Percentiles rank a stretch among this genome's conserved stretches.
These are phyloP conservation scores for Danaus plexippus DNA, from an alignment of 1,140 invertebrate genomes.

Conservation along the genomic window DNA sequence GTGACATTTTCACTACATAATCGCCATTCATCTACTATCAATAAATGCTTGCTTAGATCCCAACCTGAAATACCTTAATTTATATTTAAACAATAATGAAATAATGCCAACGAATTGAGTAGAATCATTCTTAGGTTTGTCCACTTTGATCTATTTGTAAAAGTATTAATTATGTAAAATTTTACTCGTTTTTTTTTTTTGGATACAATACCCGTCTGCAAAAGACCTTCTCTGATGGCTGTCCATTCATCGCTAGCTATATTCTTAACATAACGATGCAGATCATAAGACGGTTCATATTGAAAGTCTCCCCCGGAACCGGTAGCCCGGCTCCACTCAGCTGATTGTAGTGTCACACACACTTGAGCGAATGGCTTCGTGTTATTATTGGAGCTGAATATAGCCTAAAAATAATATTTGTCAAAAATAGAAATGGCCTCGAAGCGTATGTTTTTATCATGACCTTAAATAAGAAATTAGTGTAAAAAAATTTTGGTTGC, in stretches of 20 bases:
- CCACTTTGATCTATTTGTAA: too few species aligned
- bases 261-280: constrained; percentile 26
- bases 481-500: too few species aligned
- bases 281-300: constrained; percentile 29
- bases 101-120: too few species aligned
- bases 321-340: constrained; percentile 32
- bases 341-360: constrained; percentile 27
- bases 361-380: constrained; percentile 29
- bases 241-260: constrained; percentile 38
- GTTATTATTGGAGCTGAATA: constrained; percentile 15
- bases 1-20: constrained; percentile 1
- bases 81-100: too few species aligned
- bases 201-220: constrained; percentile 28
- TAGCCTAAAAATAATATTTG: constrained; percentile 16
- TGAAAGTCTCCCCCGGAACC: not conserved
- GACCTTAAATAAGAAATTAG: too few species aligned
- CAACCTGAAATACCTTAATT: constrained; percentile 29
- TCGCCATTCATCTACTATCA: constrained; percentile 42
- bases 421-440: too few species aligned
- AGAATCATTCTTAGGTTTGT: too few species aligned
- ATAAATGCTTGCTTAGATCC: constrained; percentile 38
- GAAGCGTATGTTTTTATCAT: too few species aligned
- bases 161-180: too few species aligned
- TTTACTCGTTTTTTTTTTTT: too few species aligned
- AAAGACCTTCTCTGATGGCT: constrained; percentile 26